Evolutionary conservation across 2,113 vertebrate genomes (phyloP), one percentile per base, ranked within the genome.

Genomic region (Oreochromis niloticus): DNA sequence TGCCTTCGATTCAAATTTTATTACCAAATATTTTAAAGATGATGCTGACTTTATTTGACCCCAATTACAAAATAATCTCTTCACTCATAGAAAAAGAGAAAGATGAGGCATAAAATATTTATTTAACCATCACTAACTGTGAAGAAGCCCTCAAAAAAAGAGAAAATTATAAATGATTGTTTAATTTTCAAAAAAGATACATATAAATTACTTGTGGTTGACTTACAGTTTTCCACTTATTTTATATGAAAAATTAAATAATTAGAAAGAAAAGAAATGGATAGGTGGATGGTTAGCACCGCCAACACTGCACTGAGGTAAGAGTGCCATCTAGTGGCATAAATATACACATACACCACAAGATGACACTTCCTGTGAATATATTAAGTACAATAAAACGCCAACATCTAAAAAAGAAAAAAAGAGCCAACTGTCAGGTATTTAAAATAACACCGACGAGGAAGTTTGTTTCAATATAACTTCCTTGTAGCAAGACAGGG

Each of bases 301-400:
- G 16, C 43, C 57, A 82, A 52, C 32, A 9, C 3, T 46, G 8
- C 32, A 22, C 36, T 61, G 50, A 17, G 13, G 4, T 24, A 14
- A 88, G 63, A 83, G 86, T 14, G 88, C 86, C 94, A 94, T 68
- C 94, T 95, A 89, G 85, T 75, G 94, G 82, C 7, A 2, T 0
- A 50, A n/a, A 78, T 50, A 19, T 10, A 17, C 4, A 9, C 6
- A 32, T 10, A 17, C 3, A 6, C 14, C 71, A 11, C 3, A 0
- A 12, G 79, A 36, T 36, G 52, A 56, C 27, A 6, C 7, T 24
- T 27, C 10, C 50, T 7, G 8, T 80, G 22, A 68, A 84, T 55
- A 91, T 85, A 63, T 86, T 11, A 27, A 81, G 48, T 32, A 43
- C 7, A 30, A 73, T 48, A 73, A 48, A 73, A 73, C 19, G 61